Base-by-base conservation (phyloP, 2,113 vertebrate genomes). In the Carlito syrichta region DNA sequence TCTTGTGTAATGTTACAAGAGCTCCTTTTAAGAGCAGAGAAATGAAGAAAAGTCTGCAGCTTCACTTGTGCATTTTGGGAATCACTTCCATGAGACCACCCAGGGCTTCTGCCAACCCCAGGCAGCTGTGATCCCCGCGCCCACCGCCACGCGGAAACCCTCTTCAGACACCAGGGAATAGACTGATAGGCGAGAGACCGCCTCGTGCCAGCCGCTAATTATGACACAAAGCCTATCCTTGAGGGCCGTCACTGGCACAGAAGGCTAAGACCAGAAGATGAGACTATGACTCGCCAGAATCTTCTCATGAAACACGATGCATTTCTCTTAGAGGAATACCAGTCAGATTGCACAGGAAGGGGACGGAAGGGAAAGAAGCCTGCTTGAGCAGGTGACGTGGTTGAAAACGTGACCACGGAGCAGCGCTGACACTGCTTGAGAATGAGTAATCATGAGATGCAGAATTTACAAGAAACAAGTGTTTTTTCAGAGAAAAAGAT, bases 51-150 rank as follows among this genome's bases (percentile, higher is more conserved):
- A 85, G 77, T 32, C 40, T 91, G 12, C 38, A 78, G 71, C 43
- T 68, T 94, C 73, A 95, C 93, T 56, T 82, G n/a, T 45, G 14
- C 19, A 52, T 48, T 79, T 16, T 56, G 71, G 95, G 93, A 98
- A 95, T 94, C 92, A 97, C 94, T 96, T 96, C 96, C 89, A 40
- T 45, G 35, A 93, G 58, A 83, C 48, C 91, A 96, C 78, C 95
- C 86, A 83, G 58, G 9, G 62, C 68, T 86, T 88, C 43, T 69
- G 71, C 87, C 54, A 91, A 79, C 85, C 88, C 62, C 60, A 66
- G 48, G 54, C 30, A 95, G 62, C 43, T 5, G 48, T 71, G 68
- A 95, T 35, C 73, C 3, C 1, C 6, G 43, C 22, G 74, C 63
- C 81, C 38, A 50, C 27, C 27, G 32, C 48, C 63, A 17, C 56